A percentile compares a stretch with the other conserved stretches of the same genome.
phyloP scores from a whole-genome alignment of 2,113 vertebrate genomes.

The Epinephelus cyanopodus region DNA sequence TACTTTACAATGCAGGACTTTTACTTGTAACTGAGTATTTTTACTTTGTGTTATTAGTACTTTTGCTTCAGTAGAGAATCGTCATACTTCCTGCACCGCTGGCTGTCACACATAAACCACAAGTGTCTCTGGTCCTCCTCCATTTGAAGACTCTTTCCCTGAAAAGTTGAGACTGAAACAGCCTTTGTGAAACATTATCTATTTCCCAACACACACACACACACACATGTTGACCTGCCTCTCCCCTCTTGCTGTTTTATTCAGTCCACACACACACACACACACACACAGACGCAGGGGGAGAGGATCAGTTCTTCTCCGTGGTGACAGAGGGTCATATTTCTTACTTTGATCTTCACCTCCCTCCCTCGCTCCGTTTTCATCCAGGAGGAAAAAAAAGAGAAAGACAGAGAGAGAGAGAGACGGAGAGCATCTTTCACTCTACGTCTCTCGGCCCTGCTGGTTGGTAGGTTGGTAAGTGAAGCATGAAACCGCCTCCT shows the following conservation, averaged over 20 bases:
- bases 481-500: conserved; percentile 73
- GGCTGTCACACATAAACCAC: too few species aligned
- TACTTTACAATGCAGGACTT: too few species aligned
- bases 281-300: conserved; percentile 38
- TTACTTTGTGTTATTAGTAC: too few species aligned
- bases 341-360: conserved; percentile 81
- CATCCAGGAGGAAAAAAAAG: conserved; percentile 40
- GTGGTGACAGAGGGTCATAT: conserved; percentile 79
- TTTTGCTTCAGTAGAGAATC: too few species aligned
- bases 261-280: conserved; percentile 52
- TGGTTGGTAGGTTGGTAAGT: conserved; percentile 46
- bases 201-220: conserved; percentile 59
- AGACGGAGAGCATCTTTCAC: conserved; percentile 45
- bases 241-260: conserved; percentile 62
- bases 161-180: conserved; percentile 53
- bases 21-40: too few species aligned
- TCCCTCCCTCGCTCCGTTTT: conserved; percentile 53
- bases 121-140: neutral
- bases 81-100: too few species aligned
- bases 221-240: conserved; percentile 50
- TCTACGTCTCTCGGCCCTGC: conserved; percentile 44
- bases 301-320: conserved; percentile 72
- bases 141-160: neutral
- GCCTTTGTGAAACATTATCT: conserved; percentile 82
- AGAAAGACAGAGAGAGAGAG: conserved; percentile 26